Conservation (phyloP, 2,797 vertebrate genomes). For the Pseudochirops cupreus region DNA sequence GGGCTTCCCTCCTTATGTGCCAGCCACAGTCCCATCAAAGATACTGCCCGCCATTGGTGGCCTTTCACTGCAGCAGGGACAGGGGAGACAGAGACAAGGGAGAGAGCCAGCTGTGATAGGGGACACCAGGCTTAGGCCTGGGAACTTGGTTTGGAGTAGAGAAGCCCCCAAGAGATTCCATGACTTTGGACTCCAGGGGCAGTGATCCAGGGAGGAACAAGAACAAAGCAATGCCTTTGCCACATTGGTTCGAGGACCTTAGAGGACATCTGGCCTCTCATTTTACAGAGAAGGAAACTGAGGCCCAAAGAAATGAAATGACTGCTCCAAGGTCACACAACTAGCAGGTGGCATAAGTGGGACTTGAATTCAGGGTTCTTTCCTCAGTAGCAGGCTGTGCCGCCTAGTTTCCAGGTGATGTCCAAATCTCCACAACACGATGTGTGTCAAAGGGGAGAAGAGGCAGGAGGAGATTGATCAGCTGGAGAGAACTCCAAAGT, state of each 20-base stretch:
- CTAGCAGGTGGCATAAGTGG: neutral
- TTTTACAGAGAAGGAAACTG: neutral
- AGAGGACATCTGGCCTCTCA: neutral
- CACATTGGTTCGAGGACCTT: neutral
- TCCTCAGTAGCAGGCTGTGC: neutral
- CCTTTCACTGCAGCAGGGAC: neutral
- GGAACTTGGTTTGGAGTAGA: neutral
- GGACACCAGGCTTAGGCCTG: neutral
- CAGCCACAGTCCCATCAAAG: neutral
- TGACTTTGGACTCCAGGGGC: neutral
- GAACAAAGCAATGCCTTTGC: neutral
- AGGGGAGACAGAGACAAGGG: neutral
- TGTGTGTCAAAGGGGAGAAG: neutral
- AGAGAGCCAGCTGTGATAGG: neutral
- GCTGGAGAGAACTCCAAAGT: neutral
- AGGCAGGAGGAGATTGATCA: neutral
- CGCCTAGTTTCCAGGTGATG: neutral
- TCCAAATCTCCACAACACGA: neutral
- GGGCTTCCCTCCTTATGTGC: neutral
- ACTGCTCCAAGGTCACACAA: neutral
- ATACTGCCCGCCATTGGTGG: neutral
- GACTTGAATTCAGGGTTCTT: neutral
- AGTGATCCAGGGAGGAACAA: neutral
- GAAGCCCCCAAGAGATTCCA: neutral
- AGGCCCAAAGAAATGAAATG: neutral